phyloP scores from a whole-genome alignment of 1,140 invertebrate species.

The Drosophila arawakana region DNA sequence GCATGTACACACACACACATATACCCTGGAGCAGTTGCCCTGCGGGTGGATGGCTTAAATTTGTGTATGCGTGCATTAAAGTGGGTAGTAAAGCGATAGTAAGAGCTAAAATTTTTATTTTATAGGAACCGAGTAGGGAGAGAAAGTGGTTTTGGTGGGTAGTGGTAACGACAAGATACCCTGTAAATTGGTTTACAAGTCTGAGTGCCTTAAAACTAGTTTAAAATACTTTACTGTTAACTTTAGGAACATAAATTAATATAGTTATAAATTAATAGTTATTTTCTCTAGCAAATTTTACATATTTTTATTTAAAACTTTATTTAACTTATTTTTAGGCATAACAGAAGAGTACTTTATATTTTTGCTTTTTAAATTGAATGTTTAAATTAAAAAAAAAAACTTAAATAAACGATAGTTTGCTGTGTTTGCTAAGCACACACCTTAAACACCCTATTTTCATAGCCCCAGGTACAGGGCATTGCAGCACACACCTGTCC shows the following conservation, averaged over 20 bases:
- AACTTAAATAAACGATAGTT: no score
- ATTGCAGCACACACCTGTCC: slow-evolving; percentile 30
- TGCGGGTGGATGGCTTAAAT: slow-evolving; percentile 2
- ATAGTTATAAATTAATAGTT: no score
- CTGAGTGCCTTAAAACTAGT: no score
- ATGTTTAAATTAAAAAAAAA: no score
- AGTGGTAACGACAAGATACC: background rate
- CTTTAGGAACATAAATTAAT: no score
- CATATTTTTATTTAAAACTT: no score
- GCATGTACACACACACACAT: background rate
- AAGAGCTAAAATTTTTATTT: slow-evolving; percentile 72
- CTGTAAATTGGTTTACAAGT: background rate
- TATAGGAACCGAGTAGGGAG: slow-evolving; percentile 42
- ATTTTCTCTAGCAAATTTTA: no score
- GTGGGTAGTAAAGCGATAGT: slow-evolving; percentile 65
- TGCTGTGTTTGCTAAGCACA: no score
- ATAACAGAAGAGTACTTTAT: no score
- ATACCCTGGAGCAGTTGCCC: background rate
- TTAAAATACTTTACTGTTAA: no score
- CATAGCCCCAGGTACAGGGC: background rate
- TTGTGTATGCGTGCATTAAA: slow-evolving; percentile 38
- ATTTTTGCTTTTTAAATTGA: no score
- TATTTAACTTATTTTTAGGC: no score
- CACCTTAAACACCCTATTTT: background rate
- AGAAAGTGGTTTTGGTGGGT: background rate